Percentiles rank a stretch among this genome's conserved stretches.
These are phyloP conservation scores for Diadegma fenestrale DNA, from an alignment of 2,888 invertebrate species.

Conservation along the genomic window DNA sequence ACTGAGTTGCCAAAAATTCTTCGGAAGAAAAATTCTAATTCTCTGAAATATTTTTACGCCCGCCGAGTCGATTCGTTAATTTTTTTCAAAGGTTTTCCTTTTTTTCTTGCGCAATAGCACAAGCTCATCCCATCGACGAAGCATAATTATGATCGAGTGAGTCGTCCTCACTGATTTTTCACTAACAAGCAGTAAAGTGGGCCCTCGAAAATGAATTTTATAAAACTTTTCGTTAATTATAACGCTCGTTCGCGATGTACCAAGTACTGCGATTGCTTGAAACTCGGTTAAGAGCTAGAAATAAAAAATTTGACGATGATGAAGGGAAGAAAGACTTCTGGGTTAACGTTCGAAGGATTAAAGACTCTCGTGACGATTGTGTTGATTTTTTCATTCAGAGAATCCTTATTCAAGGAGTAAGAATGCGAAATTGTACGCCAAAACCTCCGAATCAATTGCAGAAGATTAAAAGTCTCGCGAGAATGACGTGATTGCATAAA, in stretches of 20 bases:
- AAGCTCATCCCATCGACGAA: neutral
- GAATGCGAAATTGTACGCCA: neutral
- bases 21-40: neutral
- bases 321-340: neutral
- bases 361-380: neutral
- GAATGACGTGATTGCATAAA: conserved; percentile 5
- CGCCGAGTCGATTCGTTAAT: neutral
- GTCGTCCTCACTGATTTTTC: neutral
- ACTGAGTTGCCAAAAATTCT: neutral
- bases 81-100: neutral
- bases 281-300: conserved; percentile 1
- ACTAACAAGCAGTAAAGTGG: neutral
- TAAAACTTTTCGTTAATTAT: neutral
- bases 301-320: neutral
- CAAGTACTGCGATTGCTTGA: neutral
- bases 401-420: neutral
- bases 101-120: neutral
- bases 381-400: neutral
- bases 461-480: conserved; percentile 1
- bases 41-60: neutral
- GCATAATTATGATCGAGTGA: neutral
- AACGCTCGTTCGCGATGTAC: neutral
- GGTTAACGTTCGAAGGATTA: neutral
- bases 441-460: neutral
- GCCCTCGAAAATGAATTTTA: neutral